Evolutionary conservation across 2,797 vertebrate species (phyloP).

Genomic region (Lerista edwardsae): DNA sequence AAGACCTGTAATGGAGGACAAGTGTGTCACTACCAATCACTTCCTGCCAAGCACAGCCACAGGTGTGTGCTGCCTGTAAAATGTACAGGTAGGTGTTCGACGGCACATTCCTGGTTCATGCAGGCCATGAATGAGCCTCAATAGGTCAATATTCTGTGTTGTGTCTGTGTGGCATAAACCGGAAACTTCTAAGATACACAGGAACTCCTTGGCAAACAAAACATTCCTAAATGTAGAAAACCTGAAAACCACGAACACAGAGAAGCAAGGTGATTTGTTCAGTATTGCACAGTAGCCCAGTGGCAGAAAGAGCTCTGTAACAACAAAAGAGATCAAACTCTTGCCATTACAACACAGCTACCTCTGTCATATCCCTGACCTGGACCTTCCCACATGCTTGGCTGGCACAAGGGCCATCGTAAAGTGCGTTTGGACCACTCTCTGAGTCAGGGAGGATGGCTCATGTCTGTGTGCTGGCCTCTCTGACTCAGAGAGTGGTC

Average conservation of each 20-base stretch:
- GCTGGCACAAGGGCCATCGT: too few relatives aligned
- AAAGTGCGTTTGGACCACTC: too few relatives aligned
- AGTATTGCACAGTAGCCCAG: not conserved
- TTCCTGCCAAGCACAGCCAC: not conserved
- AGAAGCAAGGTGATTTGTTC: not conserved
- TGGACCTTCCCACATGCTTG: too few relatives aligned
- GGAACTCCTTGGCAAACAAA: not conserved
- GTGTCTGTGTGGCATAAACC: not conserved
- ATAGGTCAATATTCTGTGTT: not conserved
- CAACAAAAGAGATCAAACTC: not conserved
- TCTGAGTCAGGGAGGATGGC: too few relatives aligned
- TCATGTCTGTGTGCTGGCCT: too few relatives aligned
- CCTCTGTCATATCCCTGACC: not conserved
- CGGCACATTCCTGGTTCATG: not conserved
- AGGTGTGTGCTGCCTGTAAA: too few relatives aligned
- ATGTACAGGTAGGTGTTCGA: not conserved
- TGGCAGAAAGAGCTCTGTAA: not conserved
- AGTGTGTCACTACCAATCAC: not conserved
- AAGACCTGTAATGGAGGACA: not conserved
- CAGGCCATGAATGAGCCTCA: not conserved
- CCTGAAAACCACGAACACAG: not conserved
- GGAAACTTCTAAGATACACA: not conserved
- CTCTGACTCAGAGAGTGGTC: too few relatives aligned
- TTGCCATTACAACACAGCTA: not conserved
- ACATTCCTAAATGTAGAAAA: not conserved